Conservation (phyloP, 2,797 vertebrate species). For the Urosaurus nigricauda region DNA sequence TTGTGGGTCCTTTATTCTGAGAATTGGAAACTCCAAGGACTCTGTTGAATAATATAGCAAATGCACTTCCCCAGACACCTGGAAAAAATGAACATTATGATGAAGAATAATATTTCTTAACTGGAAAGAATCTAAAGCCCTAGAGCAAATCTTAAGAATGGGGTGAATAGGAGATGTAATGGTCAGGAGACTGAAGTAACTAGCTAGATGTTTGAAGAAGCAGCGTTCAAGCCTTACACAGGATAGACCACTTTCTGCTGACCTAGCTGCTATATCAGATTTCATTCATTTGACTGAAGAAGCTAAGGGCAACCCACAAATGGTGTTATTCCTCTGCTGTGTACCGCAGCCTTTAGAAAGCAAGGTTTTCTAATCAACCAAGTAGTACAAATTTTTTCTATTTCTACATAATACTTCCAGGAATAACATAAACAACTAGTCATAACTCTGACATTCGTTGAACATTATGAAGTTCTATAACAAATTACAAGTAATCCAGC, state of each 20-base stretch:
- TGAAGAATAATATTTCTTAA: not conserved
- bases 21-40: constrained; percentile 89
- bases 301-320: not conserved
- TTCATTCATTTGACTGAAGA: not conserved
- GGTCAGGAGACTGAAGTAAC: no score
- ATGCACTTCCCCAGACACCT: constrained; percentile 99
- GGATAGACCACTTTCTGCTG: not conserved
- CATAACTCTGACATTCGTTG: not conserved
- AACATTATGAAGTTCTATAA: not conserved
- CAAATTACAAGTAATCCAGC: not conserved
- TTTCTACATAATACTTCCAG: not conserved
- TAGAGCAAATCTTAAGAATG: not conserved
- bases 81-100: constrained; percentile 21
- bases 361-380: not conserved
- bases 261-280: not conserved
- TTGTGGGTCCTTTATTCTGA: constrained; percentile 88
- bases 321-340: not conserved
- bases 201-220: not conserved
- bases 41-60: constrained; percentile 98
- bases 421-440: not conserved
- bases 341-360: not conserved
- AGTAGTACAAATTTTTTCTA: not conserved
- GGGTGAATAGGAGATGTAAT: not conserved
- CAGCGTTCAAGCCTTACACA: not conserved
- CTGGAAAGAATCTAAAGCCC: not conserved